Base-by-base conservation (phyloP, 2,888 invertebrate species). In the Barypeithes pellucidus region DNA sequence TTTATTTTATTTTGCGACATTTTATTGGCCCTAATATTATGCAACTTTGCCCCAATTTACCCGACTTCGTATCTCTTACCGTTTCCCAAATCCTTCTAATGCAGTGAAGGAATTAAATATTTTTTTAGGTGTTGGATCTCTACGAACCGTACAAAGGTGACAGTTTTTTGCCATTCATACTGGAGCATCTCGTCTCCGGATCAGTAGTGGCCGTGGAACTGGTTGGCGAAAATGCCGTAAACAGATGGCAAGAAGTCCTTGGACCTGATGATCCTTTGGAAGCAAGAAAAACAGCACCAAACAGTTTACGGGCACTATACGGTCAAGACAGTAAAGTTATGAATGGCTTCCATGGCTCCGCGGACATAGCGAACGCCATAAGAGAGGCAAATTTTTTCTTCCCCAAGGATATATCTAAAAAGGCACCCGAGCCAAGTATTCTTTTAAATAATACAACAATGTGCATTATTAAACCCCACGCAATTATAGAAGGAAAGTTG, bases 381-480 rank as follows among this genome's bases (percentile, higher is more conserved):
- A 78, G 76, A 75, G 82, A 84, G 76, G 77, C 90, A 3, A 87
- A 89, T 54, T 91, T 91, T 79, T 93, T 94, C 80, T 92, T 93
- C 79, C 89, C 90, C 0, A 77, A 81, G 83, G 79, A 78, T 43
- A 67, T 47, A 41, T 67, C 65, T 7, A 65, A 73, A 22, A 78
- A 78, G 39, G 77, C 81, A 8, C 84, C 85, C 0, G 77, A 79
- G 59, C 76, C 90, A 20, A 89, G 91, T 0, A 89, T 91, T 0
- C 87, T 87, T 1, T 84, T 92, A 4, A 87, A 89, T 36, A 92
- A 94, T 81, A 92, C 92, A 77, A 94, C 95, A 0, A 90, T 94
- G 67, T 95, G 94, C 81, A 87, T 98, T 65, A 92, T 98, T 54
- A 97, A 97, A 85, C 98, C 98, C 0, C 97, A 97, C 85, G 94